Conservation (phyloP, 1,140 invertebrate species). For the Eulimnadia texana region DNA sequence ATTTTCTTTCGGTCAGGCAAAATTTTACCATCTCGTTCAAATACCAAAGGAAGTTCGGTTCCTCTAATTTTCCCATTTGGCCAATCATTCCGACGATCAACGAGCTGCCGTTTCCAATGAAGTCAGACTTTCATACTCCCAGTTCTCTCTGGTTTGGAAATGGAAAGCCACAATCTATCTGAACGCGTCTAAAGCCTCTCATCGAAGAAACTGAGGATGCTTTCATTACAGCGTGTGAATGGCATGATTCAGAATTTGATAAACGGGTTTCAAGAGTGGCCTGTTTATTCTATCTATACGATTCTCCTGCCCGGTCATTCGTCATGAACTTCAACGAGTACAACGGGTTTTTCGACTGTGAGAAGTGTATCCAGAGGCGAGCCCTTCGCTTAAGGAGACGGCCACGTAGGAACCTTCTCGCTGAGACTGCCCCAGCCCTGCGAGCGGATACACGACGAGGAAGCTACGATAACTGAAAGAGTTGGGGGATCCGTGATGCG, state of each 20-base stretch:
- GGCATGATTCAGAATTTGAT: neutral
- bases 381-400: constrained; percentile 2
- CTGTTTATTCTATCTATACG: neutral
- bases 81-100: constrained; percentile 25
- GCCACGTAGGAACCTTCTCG: neutral
- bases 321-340: neutral
- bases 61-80: constrained; percentile 25
- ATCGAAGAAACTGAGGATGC: neutral
- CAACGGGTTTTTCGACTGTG: constrained; percentile 1
- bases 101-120: constrained; percentile 23
- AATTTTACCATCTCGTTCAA: neutral
- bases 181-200: constrained; percentile 4
- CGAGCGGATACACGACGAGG: neutral
- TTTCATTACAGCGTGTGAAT: neutral
- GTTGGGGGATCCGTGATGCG: no score
- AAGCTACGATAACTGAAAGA: neutral
- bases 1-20: neutral
- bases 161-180: neutral
- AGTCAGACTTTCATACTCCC: constrained; percentile 1
- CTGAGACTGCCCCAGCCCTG: neutral
- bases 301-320: neutral
- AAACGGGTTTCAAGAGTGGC: constrained; percentile 1
- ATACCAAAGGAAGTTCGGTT: constrained; percentile 26
- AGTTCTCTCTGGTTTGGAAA: constrained; percentile 7
- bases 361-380: neutral